Percentiles rank a stretch among this genome's conserved stretches.
These are phyloP conservation scores for Podarcis siculus DNA, from an alignment of 2,797 vertebrate species.

Conservation along the genomic window DNA sequence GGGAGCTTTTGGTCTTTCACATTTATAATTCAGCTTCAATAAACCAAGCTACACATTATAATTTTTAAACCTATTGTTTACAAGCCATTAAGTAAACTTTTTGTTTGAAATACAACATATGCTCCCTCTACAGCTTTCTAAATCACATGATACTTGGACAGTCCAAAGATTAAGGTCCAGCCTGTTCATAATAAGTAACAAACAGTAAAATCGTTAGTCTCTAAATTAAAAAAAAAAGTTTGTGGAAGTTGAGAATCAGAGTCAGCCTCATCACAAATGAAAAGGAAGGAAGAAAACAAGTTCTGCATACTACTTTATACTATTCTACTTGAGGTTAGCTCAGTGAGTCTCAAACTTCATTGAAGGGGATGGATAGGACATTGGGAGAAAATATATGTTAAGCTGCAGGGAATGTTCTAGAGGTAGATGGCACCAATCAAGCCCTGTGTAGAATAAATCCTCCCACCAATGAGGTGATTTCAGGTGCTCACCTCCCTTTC, in stretches of 20 bases:
- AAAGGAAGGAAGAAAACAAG: slow-evolving; percentile 1
- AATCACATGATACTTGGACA: not conserved
- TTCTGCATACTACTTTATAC: slow-evolving; percentile 11
- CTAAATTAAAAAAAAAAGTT: not conserved
- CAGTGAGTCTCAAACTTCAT: not conserved
- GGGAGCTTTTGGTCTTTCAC: not conserved
- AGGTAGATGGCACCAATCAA: not conserved
- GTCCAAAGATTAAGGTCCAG: not conserved
- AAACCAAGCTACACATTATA: slow-evolving; percentile 22
- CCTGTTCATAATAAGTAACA: slow-evolving; percentile 18
- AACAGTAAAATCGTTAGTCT: not conserved
- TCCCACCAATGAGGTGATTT: not conserved
- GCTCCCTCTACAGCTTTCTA: not conserved
- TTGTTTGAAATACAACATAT: not conserved
- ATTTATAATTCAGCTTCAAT: not conserved
- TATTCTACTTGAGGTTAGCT: not conserved
- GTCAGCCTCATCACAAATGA: slow-evolving; percentile 7
- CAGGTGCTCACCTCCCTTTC: not conserved
- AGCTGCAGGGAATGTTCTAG: not conserved
- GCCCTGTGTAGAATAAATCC: not conserved
- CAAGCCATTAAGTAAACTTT: not conserved
- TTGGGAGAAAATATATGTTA: not conserved
- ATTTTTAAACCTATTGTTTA: not conserved
- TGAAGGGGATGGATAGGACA: not conserved
- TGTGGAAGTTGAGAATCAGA: not conserved